These are phyloP conservation scores for Ditula angustiorana DNA, from an alignment of 2,888 invertebrate genomes.

Conservation along the genomic window DNA sequence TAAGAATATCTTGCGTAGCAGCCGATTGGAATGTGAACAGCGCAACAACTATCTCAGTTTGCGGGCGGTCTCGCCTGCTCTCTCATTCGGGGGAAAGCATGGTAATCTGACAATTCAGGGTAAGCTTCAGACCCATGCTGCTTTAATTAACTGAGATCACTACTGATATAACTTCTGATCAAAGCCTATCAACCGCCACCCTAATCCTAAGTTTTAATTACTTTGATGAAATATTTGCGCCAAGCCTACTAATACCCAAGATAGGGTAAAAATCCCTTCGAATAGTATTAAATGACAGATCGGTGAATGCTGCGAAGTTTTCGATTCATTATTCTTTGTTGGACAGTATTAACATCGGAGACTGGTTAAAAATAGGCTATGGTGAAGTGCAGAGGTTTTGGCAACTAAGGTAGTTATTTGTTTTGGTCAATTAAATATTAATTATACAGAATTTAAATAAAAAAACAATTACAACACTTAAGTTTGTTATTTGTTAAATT, in stretches of 20 bases:
- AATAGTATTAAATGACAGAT: background rate
- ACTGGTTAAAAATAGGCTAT: no score
- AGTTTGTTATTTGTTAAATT: no score
- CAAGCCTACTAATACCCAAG: slow-evolving; percentile 28
- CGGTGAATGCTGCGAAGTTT: background rate
- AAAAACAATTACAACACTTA: no score
- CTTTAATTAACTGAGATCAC: slow-evolving; percentile 43
- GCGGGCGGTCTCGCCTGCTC: background rate
- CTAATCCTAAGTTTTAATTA: slow-evolving; percentile 46
- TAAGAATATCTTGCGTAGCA: slow-evolving; percentile 9
- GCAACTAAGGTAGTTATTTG: no score
- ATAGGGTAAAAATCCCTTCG: slow-evolving; percentile 22
- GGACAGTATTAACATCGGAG: no score
- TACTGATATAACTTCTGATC: slow-evolving; percentile 43
- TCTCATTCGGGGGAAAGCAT: slow-evolving; percentile 12
- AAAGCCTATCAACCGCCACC: slow-evolving; percentile 44
- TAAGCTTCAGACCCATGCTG: slow-evolving; percentile 39
- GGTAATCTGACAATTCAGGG: slow-evolving; percentile 36
- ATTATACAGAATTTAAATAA: no score
- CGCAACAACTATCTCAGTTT: slow-evolving; percentile 19
- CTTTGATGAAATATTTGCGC: slow-evolving; percentile 41
- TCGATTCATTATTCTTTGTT: background rate
- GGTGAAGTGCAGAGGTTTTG: no score
- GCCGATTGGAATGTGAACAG: slow-evolving; percentile 16
- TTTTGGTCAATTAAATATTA: no score